Percentiles rank a stretch among this genome's conserved stretches.
Conservation (phyloP, 2,113 vertebrate species). For the Lutjanus erythropterus region DNA sequence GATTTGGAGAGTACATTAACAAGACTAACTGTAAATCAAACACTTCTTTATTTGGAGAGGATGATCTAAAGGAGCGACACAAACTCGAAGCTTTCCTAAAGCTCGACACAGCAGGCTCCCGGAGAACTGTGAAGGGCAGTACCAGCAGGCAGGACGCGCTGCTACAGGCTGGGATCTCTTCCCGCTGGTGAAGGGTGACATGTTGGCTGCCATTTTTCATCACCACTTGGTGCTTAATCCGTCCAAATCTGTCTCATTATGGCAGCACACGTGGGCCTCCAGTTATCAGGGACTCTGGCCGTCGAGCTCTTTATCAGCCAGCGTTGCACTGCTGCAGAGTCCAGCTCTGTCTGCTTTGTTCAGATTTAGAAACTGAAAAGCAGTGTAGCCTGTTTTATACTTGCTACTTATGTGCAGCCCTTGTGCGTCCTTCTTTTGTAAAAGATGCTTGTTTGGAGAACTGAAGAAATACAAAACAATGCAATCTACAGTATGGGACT, state of each 20-base stretch:
- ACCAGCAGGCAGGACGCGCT: conserved; percentile 48
- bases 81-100: conserved; percentile 51
- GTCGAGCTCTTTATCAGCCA: conserved; percentile 33
- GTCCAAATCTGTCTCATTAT: conserved; percentile 79
- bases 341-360: not conserved
- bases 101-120: conserved; percentile 53
- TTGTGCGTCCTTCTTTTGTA: not conserved
- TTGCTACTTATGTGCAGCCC: not conserved
- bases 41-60: conserved; percentile 16
- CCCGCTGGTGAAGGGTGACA: conserved; percentile 69
- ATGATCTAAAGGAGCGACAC: conserved; percentile 38
- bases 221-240: conserved; percentile 79
- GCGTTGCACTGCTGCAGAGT: conserved; percentile 34
- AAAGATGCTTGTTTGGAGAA: not conserved
- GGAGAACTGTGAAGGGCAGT: conserved; percentile 55
- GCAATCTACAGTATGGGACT: not conserved
- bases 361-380: conserved; percentile 11
- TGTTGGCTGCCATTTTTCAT: conserved; percentile 75
- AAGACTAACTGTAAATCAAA: conserved; percentile 9
- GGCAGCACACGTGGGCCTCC: conserved; percentile 65
- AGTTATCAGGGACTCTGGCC: conserved; percentile 55
- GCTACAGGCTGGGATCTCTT: conserved; percentile 62
- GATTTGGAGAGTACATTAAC: conserved; percentile 6
- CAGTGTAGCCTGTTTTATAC: not conserved
- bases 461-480: not conserved